These are phyloP conservation scores for Montipora efflorescens DNA, from an alignment of 64 coral and sea anemone species.

Conservation along the genomic window DNA sequence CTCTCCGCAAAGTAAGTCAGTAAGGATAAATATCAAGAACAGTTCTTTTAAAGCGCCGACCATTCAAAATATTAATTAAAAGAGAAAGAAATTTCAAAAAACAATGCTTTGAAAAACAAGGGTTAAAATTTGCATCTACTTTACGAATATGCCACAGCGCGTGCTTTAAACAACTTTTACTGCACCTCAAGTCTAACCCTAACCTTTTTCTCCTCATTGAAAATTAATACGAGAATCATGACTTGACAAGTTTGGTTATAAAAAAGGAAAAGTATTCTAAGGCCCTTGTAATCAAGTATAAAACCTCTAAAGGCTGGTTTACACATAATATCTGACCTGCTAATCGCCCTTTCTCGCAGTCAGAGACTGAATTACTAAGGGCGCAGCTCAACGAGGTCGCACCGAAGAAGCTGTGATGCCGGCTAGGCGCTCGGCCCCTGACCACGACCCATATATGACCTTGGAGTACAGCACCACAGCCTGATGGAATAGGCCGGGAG, in stretches of 20 bases:
- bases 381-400: too few species aligned
- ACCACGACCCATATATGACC: too few species aligned
- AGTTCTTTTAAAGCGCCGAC: neutral
- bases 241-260: neutral
- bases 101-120: neutral
- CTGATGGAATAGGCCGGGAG: too few species aligned
- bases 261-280: neutral
- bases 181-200: neutral
- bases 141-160: too few species aligned
- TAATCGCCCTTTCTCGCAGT: too few species aligned
- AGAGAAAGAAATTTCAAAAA: neutral
- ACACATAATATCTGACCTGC: too few species aligned
- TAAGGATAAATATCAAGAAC: neutral
- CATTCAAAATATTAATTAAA: neutral
- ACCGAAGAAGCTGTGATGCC: too few species aligned
- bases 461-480: too few species aligned
- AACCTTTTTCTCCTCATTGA: neutral
- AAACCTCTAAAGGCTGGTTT: neutral
- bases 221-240: slow-evolving; percentile 1
- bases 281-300: neutral
- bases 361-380: too few species aligned
- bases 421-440: too few species aligned
- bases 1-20: neutral
- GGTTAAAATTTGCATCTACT: neutral
- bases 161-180: neutral